A percentile compares a stretch with the other conserved stretches of the same genome.
phyloP scores from a whole-genome alignment of 2,797 vertebrate genomes.

The Sebastes trivittatus region DNA sequence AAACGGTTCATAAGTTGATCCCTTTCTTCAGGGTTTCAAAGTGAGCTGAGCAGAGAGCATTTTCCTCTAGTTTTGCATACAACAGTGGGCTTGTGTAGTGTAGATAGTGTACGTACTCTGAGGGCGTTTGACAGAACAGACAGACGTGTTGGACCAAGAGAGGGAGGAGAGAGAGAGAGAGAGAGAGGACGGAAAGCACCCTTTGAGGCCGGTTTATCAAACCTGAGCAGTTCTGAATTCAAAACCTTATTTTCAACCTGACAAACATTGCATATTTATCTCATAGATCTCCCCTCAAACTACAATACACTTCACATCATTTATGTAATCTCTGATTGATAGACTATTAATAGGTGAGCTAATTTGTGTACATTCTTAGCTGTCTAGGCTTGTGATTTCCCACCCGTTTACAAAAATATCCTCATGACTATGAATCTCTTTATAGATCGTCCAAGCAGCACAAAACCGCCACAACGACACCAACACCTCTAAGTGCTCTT shows the following conservation, averaged over 20 bases:
- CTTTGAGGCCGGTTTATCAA: slow-evolving; percentile 76
- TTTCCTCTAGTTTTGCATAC: slow-evolving; percentile 48
- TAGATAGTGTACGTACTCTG: slow-evolving; percentile 6
- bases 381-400: slow-evolving; percentile 72
- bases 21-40: slow-evolving; percentile 14
- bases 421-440: slow-evolving; percentile 39
- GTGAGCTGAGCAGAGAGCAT: slow-evolving; percentile 16
- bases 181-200: slow-evolving; percentile 57
- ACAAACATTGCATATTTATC: slow-evolving; percentile 78
- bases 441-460: slow-evolving; percentile 46
- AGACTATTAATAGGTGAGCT: slow-evolving; percentile 49
- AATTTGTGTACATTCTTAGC: slow-evolving; percentile 79
- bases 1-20: slow-evolving; percentile 8
- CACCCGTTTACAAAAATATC: slow-evolving; percentile 66
- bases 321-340: slow-evolving; percentile 44
- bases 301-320: slow-evolving; percentile 31
- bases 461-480: background rate
- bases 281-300: slow-evolving; percentile 26
- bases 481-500: slow-evolving; percentile 16
- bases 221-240: slow-evolving; percentile 72
- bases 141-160: background rate
- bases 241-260: slow-evolving; percentile 62
- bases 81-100: background rate
- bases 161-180: background rate
- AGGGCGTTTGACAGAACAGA: slow-evolving; percentile 16